Evolutionary conservation across 2,888 invertebrate genomes (phyloP).

Genomic region (Diarsia dahlii): DNA sequence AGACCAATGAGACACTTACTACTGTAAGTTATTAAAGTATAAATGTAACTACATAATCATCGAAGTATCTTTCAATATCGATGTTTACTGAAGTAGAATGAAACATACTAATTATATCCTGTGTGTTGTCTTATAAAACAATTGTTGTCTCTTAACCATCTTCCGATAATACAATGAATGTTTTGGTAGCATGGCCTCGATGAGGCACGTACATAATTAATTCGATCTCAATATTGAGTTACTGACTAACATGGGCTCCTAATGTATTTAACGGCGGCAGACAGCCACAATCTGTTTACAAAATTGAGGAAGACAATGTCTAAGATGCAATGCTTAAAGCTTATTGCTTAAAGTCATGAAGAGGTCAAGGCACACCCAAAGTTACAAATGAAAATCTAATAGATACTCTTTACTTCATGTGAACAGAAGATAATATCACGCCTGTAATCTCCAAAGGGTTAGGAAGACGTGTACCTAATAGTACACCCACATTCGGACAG

Average conservation of each 20-base stretch:
- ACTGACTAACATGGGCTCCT: slow-evolving; percentile 26
- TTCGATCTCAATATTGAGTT: slow-evolving; percentile 48
- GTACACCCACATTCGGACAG: too few species aligned
- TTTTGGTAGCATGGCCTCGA: slow-evolving; percentile 14
- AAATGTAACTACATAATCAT: background rate
- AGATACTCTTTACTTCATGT: background rate
- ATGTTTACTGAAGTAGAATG: background rate
- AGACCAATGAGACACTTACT: background rate
- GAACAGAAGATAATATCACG: too few species aligned
- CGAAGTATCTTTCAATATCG: background rate
- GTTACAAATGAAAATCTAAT: background rate
- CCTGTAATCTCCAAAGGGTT: too few species aligned
- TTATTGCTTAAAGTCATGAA: background rate
- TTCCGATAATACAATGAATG: slow-evolving; percentile 10
- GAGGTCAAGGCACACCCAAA: background rate
- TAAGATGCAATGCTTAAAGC: background rate
- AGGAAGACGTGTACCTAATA: too few species aligned
- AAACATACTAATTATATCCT: background rate
- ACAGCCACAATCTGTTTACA: background rate
- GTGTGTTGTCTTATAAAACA: slow-evolving; percentile 18
- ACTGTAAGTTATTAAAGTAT: background rate
- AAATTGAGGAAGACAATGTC: background rate
- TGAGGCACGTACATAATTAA: slow-evolving; percentile 33
- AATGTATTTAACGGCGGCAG: slow-evolving; percentile 9
- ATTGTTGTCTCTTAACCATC: background rate